Base-by-base conservation (phyloP, 1,140 invertebrate species). In the Eufriesea mexicana region DNA sequence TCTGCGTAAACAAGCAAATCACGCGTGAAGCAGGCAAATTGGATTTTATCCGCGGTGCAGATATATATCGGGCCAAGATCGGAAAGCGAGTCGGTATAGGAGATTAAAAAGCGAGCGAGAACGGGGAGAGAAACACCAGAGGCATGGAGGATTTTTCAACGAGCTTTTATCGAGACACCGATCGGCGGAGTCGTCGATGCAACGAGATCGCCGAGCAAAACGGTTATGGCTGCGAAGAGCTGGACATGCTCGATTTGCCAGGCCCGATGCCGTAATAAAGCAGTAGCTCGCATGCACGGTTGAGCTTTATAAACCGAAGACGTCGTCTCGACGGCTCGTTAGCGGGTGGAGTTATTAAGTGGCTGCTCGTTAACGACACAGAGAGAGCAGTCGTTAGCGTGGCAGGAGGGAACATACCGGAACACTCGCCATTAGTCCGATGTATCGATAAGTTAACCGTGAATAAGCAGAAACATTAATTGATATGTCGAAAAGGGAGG, bases 281-380 rank as follows among this genome's bases (percentile, higher is more conserved):
- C 73, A 54, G 57, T 59, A 64, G 66, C 82, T 55, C 49, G 75
- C 28, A 76, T 66, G 83, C 86, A 79, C 83, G 59, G 59, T 45
- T 80, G 61, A 76, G 61, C 70, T 88, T 83, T 83, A 84, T 87
- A 87, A 85, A 79, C 71, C 84, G 79, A 89, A 85, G 86, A 87
- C 79, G 62, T 85, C 79, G 85, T 87, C 86, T 88, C 85, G 86
- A 86, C 86, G 87, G 74, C 75, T 89, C 84, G 88, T 88, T 89
- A 88, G 78, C 76, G 87, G 87, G 73, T 82, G 77, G 67, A 82
- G 78, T 88, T 89, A 89, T 87, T 86, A 89, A 89, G 75, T 89
- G 87, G 42, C 54, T 55, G 49, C 80, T 85, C 79, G 86, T 89
- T 89, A 89, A 89, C 83, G 76, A 80, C 70, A 71, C 71, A 59